Evolutionary conservation across 2,888 invertebrate genomes (phyloP).

Genomic region (Gryllus longicercus): DNA sequence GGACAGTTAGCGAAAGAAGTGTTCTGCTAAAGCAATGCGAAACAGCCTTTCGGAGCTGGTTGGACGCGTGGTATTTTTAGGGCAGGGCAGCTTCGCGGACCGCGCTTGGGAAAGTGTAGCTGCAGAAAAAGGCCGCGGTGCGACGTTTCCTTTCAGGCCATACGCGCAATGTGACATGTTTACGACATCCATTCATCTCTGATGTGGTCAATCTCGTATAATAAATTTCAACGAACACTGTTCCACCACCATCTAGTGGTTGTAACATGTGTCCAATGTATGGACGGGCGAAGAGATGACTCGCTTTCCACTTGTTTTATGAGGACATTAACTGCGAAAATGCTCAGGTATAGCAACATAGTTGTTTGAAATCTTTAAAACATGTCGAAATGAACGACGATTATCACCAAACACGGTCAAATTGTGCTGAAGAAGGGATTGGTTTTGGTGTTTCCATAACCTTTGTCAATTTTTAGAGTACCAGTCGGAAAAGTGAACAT

Average conservation of each 20-base stretch:
- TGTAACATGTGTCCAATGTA: conserved; percentile 9
- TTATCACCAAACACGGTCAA: no score
- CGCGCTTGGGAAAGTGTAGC: neutral
- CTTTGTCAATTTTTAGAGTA: no score
- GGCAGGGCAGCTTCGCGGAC: neutral
- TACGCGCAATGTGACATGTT: conserved; percentile 17
- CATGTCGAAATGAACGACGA: no score
- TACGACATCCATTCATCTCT: neutral
- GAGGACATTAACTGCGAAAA: neutral
- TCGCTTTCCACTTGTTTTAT: neutral
- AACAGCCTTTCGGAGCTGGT: no score
- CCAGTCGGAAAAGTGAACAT: no score
- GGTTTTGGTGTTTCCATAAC: no score
- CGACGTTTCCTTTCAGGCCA: neutral
- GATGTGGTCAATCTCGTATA: conserved; percentile 17
- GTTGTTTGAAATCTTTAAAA: no score
- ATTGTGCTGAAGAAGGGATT: no score
- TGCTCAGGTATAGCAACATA: neutral
- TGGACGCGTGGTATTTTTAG: neutral
- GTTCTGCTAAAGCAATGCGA: no score
- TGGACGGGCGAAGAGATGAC: neutral
- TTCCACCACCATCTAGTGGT: conserved; percentile 9
- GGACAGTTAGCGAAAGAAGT: no score
- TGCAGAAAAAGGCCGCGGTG: neutral
- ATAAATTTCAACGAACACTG: conserved; percentile 11